phyloP scores from a whole-genome alignment of 2,113 vertebrate genomes.

The Colossoma macropomum region DNA sequence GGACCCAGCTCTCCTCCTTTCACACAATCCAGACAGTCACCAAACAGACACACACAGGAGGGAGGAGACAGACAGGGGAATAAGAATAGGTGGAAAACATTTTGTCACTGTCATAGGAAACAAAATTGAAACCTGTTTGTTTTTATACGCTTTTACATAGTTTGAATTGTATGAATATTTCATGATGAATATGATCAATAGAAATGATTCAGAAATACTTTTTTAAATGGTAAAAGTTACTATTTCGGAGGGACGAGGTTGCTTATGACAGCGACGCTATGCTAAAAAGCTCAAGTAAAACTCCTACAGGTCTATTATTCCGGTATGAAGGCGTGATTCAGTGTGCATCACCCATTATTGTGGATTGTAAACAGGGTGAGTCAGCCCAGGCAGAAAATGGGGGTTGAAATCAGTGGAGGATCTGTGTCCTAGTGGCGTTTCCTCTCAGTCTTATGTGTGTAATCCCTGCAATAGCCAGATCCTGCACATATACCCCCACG shows the following conservation, averaged over 20 bases:
- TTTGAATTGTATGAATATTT: neutral
- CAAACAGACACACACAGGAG: neutral
- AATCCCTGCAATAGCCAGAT: conserved; percentile 46
- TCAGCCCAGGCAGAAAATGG: conserved; percentile 7
- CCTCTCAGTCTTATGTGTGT: conserved; percentile 39
- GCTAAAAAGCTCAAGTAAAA: neutral
- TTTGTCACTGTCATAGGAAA: neutral
- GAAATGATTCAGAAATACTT: no score
- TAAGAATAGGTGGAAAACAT: neutral
- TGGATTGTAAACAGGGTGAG: neutral
- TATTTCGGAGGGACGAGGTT: no score
- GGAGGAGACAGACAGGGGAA: neutral
- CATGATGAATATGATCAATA: no score
- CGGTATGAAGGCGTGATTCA: neutral
- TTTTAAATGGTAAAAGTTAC: no score
- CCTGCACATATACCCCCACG: neutral
- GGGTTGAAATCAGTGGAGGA: conserved; percentile 30
- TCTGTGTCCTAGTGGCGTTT: conserved; percentile 30
- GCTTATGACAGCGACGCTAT: neutral
- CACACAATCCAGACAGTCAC: neutral
- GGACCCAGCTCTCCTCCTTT: neutral
- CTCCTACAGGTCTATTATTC: neutral
- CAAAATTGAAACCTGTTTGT: neutral
- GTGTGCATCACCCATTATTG: neutral
- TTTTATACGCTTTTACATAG: no score